Evolutionary conservation across 2,113 vertebrate species (phyloP).

Genomic region (Anhinga rufa): DNA sequence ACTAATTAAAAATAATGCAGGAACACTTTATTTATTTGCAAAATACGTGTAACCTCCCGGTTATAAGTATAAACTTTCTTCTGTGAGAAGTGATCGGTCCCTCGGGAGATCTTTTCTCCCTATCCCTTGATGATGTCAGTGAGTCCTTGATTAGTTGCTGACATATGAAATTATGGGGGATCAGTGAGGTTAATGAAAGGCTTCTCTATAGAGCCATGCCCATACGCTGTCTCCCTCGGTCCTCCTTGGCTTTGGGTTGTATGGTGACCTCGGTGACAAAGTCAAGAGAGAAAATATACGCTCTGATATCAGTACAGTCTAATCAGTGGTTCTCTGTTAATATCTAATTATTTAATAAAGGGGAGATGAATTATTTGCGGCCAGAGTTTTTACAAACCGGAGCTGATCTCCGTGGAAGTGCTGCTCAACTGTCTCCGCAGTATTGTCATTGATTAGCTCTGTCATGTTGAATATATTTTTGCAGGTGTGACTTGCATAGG

Average conservation of each 20-base stretch:
- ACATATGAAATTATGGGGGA: slow-evolving; percentile 73
- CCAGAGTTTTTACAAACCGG: not conserved
- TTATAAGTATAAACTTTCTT: slow-evolving; percentile 53
- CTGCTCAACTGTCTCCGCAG: not conserved
- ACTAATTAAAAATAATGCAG: not conserved
- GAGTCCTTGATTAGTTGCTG: slow-evolving; percentile 73
- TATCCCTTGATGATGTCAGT: slow-evolving; percentile 73
- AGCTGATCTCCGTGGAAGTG: not conserved
- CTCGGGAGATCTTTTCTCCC: slow-evolving; percentile 53
- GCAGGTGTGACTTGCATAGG: not conserved
- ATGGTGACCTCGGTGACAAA: slow-evolving; percentile 55
- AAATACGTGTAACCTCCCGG: not conserved
- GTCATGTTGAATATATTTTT: slow-evolving; percentile 13
- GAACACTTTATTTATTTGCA: slow-evolving; percentile 33
- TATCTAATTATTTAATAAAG: slow-evolving; percentile 57
- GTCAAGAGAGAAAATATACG: slow-evolving; percentile 37
- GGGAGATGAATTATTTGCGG: slow-evolving; percentile 27
- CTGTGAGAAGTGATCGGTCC: slow-evolving; percentile 67
- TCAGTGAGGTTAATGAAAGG: slow-evolving; percentile 75
- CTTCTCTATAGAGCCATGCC: slow-evolving; percentile 61
- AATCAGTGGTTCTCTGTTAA: slow-evolving; percentile 40
- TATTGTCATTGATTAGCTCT: slow-evolving; percentile 30
- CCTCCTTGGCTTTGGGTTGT: slow-evolving; percentile 40
- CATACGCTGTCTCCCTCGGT: slow-evolving; percentile 12
- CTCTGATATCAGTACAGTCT: not conserved